These are phyloP conservation scores for Phycodurus eques DNA, from an alignment of 2,113 vertebrate genomes.

Conservation along the genomic window DNA sequence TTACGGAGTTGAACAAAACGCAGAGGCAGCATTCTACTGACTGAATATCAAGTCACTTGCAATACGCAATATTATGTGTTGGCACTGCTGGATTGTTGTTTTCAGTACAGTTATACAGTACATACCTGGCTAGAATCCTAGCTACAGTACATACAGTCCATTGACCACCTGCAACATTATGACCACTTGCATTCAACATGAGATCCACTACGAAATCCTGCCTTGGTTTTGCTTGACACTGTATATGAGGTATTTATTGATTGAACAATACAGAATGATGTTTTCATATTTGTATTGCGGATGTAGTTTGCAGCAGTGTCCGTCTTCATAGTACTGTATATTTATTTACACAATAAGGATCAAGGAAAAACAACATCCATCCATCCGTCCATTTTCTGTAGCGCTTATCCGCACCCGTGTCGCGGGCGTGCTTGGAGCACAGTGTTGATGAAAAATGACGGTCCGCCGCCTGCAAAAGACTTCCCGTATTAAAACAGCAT, in stretches of 20 bases:
- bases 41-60: constrained; percentile 30
- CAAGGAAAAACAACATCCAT: background rate
- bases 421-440: background rate
- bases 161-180: background rate
- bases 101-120: constrained; percentile 1
- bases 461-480: background rate
- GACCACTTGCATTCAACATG: background rate
- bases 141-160: background rate
- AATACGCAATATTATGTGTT: constrained; percentile 20
- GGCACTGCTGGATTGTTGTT: background rate
- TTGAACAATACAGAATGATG: too few species aligned
- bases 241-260: too few species aligned
- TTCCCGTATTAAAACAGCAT: background rate
- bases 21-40: constrained; percentile 50
- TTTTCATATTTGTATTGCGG: background rate
- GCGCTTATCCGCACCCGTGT: too few species aligned
- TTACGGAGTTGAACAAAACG: constrained; percentile 48
- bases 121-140: background rate
- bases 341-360: background rate
- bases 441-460: background rate
- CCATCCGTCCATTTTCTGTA: background rate
- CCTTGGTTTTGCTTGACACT: too few species aligned
- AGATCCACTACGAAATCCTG: background rate
- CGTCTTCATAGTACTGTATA: background rate
- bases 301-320: background rate